Evolutionary conservation across 2,113 vertebrate genomes (phyloP), one percentile per base, ranked within the genome.

Genomic region (Dicaeum eximium): DNA sequence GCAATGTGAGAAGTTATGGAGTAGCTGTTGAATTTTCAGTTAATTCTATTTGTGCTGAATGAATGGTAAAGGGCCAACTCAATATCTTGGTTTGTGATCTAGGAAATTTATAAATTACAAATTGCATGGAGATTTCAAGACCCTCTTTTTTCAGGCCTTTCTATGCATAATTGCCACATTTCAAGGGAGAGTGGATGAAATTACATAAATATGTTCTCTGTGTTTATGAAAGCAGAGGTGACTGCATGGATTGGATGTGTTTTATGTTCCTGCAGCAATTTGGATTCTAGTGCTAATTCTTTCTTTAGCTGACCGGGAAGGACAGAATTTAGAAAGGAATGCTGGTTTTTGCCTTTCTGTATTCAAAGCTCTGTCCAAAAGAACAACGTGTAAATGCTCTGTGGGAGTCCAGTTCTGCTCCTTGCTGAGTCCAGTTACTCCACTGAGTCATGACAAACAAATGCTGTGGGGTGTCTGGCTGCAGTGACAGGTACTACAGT

Each of bases 11-110:
- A 86, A 73, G 31, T 86, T 95, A 83, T 1, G 8, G 72, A 66
- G n/a, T 92, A 94, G 82, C 88, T 83, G 67, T 71, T 94, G 82
- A 95, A 82, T 94, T 92, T 80, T 88, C 44, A 70, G 67, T 80
- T 93, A 44, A 70, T 94, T 86, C 82, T 83, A 1, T 83, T 88
- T 0, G 3, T 83, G 75, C 56, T 60, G 64, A 90, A 83, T 92
- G 57, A 94, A 86, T 83, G 51, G 72, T 51, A 56, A 95, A 84
- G 31, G n/a, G 24, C 47, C 66, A 86, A 37, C 79, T 91, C 56
- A 75, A 88, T 50, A 81, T 72, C 70, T 54, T 85, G 28, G n/a
- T 79, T 92, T 86, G 28, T 91, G 67, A 58, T 70, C 19, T 72
- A 73, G 58, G 54, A 79, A 65, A 80, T 77, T 25, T 54, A 33